Base-by-base conservation (phyloP, 2,113 vertebrate species). In the Serilophus lunatus region DNA sequence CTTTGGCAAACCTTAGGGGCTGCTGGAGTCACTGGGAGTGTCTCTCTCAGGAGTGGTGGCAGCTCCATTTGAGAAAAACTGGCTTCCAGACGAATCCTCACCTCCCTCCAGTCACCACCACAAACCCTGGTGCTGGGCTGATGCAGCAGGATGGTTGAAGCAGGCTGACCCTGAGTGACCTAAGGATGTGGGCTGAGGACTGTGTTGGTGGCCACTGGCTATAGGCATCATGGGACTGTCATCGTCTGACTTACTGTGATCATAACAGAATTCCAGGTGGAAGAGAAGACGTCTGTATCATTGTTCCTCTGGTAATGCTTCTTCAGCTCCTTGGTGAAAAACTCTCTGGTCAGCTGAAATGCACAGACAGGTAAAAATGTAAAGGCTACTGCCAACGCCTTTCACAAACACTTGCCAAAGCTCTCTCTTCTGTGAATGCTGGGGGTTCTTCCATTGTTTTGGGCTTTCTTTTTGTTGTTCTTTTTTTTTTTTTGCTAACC, bases 251-350 rank as follows among this genome's bases (percentile, higher is more conserved):
- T 98, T 97, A 99, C 99, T 29, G 99, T 99, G 97, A 98, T 98
- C 99, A 99, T 99, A 91, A 99, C 98, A 4, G 98, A 98, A 92
- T 99, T 99, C 99, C 99, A 99, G 22, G 98, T 99, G 93, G 98
- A 97, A 2, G 98, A 98, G 89, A 99, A 99, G 96, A 98, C 96
- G 0, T 99, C 98, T 0, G 98, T 98, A 96, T 98, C 98, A 0
- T 99, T 99, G 91, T 97, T 98, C 80, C 99, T 98, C 75, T 98
- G 98, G 92, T 99, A 99, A 94, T 99, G 98, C 31, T 98, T 98
- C 94, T 98, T 98, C 88, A 99, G 97, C 80, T 99, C 99, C 93
- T 98, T 98, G 94, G 98, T 98, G 97, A 99, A 99, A 96, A 99
- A 99, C 66, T 99, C 98, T 22, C 98, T 98, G 49, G 98, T 99